Conservation (phyloP, 2,888 invertebrate species). For the Globia sparganii region DNA sequence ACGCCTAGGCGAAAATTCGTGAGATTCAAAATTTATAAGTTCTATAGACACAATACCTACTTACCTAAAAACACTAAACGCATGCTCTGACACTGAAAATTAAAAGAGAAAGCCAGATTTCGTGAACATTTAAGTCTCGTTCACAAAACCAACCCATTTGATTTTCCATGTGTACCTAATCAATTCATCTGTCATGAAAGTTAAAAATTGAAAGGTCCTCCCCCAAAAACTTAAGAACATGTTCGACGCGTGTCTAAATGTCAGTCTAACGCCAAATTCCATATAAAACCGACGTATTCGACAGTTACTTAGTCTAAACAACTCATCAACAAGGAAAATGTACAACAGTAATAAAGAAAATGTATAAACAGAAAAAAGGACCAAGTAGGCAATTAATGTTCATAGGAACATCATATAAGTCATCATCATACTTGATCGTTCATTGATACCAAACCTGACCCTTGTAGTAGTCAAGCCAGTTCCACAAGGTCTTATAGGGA, state of each 20-base stretch:
- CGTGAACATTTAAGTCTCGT: background rate
- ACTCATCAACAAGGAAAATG: background rate
- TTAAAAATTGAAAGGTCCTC: background rate
- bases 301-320: background rate
- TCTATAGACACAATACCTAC: background rate
- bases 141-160: background rate
- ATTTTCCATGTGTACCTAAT: background rate
- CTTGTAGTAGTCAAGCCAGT: constrained; percentile 45
- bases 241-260: background rate
- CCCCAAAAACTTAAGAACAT: background rate
- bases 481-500: constrained; percentile 35
- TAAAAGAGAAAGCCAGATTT: background rate
- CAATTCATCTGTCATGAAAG: background rate
- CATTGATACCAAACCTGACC: constrained; percentile 34
- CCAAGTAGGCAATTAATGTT: background rate
- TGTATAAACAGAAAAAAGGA: background rate
- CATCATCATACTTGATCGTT: constrained; percentile 23
- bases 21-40: background rate
- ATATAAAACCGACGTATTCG: background rate
- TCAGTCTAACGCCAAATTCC: background rate
- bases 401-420: constrained; percentile 1
- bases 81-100: background rate
- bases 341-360: constrained; percentile 13
- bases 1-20: too few relatives aligned
- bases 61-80: background rate